These are phyloP conservation scores for Antigone vipio DNA, from an alignment of 2,113 vertebrate genomes.

Conservation along the genomic window DNA sequence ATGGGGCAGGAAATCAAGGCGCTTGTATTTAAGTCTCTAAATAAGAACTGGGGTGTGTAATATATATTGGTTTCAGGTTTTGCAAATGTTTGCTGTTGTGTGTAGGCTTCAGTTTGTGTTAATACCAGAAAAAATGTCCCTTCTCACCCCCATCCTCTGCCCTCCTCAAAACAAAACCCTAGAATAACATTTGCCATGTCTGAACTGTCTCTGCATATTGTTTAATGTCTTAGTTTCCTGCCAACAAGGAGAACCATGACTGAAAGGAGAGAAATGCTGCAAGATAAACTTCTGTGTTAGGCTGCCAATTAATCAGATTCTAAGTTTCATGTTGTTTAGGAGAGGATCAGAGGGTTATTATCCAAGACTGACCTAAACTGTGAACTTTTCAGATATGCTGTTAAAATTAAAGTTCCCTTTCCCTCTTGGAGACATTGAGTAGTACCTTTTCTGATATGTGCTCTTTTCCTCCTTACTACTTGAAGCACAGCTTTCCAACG, in stretches of 20 bases:
- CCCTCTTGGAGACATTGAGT: not conserved
- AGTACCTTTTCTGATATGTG: not conserved
- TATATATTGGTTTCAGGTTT: not conserved
- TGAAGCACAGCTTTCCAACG: conserved; percentile 1
- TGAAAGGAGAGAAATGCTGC: not conserved
- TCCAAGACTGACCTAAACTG: not conserved
- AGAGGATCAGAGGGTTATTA: not conserved
- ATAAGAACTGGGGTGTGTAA: not conserved
- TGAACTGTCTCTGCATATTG: not conserved
- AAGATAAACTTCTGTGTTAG: not conserved
- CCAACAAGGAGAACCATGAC: not conserved
- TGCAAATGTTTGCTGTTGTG: not conserved
- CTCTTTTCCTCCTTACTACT: not conserved
- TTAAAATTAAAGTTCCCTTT: not conserved
- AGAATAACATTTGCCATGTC: not conserved
- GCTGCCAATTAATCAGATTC: not conserved
- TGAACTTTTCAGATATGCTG: not conserved
- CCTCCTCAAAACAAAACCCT: not conserved
- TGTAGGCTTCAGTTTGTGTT: not conserved
- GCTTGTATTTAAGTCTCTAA: not conserved
- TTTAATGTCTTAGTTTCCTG: not conserved
- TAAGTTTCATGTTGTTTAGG: not conserved
- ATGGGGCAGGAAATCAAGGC: not conserved
- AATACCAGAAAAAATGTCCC: not conserved
- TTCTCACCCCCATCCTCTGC: not conserved